Percentiles rank a stretch among this genome's conserved stretches.
Conservation (phyloP, 2,797 vertebrate genomes). For the Chaetodon trifasciatus region DNA sequence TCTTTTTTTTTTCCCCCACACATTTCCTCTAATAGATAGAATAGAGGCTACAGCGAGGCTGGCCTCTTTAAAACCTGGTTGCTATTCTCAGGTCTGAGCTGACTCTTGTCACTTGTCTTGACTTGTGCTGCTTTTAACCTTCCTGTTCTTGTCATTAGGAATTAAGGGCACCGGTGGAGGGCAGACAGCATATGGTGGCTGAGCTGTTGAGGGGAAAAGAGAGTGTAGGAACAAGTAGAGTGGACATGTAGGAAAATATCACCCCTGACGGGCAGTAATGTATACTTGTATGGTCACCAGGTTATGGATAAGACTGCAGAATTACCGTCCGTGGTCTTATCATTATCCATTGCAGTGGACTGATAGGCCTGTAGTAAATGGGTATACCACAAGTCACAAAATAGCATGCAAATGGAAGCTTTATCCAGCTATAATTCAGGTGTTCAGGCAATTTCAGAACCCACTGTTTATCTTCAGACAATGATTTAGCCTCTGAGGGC, state of each 20-base stretch:
- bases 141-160: constrained; percentile 61
- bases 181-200: constrained; percentile 13
- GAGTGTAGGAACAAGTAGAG: background rate
- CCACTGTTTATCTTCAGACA: no score
- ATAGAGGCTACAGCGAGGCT: constrained; percentile 13
- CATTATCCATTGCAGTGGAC: no score
- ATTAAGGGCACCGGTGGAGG: constrained; percentile 39
- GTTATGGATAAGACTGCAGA: background rate
- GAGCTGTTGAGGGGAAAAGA: constrained; percentile 4
- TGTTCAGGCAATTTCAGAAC: no score
- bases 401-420: no score
- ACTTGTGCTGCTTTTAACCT: constrained; percentile 53
- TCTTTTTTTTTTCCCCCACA: background rate
- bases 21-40: constrained; percentile 21
- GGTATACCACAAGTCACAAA: background rate
- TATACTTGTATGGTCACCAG: background rate
- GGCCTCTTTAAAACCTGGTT: constrained; percentile 36
- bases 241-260: constrained; percentile 10
- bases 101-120: constrained; percentile 51
- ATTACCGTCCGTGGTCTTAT: background rate
- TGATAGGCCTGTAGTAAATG: background rate
- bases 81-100: constrained; percentile 31
- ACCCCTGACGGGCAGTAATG: background rate
- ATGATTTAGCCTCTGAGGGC: no score
- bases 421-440: background rate